phyloP scores from a whole-genome alignment of 2,113 vertebrate species.

The Nasalis larvatus region DNA sequence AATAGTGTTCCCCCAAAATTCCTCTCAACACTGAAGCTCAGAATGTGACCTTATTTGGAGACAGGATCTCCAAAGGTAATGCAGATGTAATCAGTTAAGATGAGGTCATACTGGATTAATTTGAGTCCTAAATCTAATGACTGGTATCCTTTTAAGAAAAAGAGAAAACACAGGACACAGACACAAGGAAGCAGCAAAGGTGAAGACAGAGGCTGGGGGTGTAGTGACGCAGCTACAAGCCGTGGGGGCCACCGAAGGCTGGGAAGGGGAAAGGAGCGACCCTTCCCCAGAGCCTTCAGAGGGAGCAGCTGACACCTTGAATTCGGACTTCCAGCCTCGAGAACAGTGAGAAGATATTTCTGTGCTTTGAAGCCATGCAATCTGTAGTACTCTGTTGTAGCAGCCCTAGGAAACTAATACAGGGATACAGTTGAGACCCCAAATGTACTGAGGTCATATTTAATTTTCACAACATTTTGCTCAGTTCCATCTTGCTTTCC shows the following conservation, averaged over 20 bases:
- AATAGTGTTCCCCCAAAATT: background rate
- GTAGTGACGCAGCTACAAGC: background rate
- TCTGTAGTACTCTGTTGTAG: background rate
- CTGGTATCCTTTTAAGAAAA: background rate
- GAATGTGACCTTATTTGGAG: background rate
- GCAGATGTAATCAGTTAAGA: background rate
- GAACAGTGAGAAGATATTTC: background rate
- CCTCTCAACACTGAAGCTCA: background rate
- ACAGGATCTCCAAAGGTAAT: background rate
- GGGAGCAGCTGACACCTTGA: background rate
- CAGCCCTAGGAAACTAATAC: background rate
- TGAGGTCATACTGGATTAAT: background rate
- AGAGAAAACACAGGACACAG: background rate
- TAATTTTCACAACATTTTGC: background rate
- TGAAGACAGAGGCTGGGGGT: background rate
- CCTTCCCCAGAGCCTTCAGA: background rate
- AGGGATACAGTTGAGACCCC: background rate
- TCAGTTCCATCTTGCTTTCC: background rate
- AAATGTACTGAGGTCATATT: too few relatives aligned
- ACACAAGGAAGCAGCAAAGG: background rate
- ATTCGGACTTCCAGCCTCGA: background rate
- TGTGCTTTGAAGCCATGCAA: background rate
- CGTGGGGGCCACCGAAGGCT: background rate
- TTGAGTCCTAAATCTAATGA: background rate
- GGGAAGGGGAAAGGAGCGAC: background rate